Conservation (phyloP, 2,888 invertebrate species). For the Heliconius charithonia region DNA sequence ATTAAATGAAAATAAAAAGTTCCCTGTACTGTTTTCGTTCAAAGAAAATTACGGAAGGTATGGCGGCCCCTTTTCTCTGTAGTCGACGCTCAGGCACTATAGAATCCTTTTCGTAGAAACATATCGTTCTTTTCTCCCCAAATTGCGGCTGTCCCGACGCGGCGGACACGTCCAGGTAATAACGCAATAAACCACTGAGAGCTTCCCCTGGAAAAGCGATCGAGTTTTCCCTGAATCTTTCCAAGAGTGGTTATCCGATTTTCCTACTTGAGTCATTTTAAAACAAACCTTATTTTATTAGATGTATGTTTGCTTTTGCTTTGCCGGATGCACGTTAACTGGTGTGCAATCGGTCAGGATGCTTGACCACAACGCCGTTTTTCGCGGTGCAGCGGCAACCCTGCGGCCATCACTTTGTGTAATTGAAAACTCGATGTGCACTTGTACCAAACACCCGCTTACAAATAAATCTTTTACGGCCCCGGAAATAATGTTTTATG, state of each 20-base stretch:
- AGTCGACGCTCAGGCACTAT: constrained; percentile 66
- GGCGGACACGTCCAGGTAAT: constrained; percentile 83
- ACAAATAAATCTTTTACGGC: constrained; percentile 73
- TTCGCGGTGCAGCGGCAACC: constrained; percentile 72
- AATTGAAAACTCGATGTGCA: constrained; percentile 83
- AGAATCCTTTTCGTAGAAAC: constrained; percentile 80
- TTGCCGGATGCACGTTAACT: constrained; percentile 57
- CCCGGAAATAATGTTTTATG: constrained; percentile 49
- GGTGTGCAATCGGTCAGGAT: constrained; percentile 74
- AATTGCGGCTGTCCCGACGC: constrained; percentile 81
- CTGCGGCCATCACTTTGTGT: constrained; percentile 79
- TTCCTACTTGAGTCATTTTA: constrained; percentile 56
- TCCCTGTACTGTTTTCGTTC: constrained; percentile 72
- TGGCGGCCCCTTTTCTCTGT: constrained; percentile 68
- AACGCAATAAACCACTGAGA: constrained; percentile 84
- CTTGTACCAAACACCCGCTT: constrained; percentile 74
- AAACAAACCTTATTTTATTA: constrained; percentile 68
- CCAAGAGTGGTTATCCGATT: constrained; percentile 77
- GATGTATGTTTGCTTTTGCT: constrained; percentile 63
- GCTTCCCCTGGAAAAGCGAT: constrained; percentile 82
- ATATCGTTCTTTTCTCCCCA: constrained; percentile 80
- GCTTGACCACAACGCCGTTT: constrained; percentile 74
- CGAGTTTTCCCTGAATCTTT: constrained; percentile 81
- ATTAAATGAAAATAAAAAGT: constrained; percentile 77
- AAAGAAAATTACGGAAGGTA: constrained; percentile 78